Evolutionary conservation across 2,797 vertebrate genomes (phyloP).

Genomic region (Acrocephalus scirpaceus): DNA sequence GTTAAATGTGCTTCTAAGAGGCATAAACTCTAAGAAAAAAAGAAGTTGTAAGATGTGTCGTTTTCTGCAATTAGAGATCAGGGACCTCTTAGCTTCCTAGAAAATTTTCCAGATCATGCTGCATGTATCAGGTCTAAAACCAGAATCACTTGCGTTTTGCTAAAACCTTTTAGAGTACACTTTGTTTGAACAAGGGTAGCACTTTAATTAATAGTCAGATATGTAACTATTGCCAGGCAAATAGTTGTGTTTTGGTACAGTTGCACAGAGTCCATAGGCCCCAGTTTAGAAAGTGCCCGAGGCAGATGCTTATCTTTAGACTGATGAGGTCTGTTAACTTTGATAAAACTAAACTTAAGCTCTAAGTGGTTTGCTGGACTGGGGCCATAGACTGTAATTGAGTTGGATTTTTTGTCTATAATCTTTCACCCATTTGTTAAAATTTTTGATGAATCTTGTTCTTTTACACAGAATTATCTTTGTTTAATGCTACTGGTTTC

Average conservation of each 20-base stretch:
- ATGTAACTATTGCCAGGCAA: background rate
- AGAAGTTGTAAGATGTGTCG: background rate
- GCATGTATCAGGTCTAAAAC: background rate
- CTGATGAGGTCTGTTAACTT: constrained; percentile 39
- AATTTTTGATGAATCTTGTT: constrained; percentile 42
- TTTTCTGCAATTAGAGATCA: background rate
- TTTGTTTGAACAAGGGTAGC: background rate
- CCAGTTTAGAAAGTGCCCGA: background rate
- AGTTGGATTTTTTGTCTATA: constrained; percentile 48
- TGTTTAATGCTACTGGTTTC: constrained; percentile 56
- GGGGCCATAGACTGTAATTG: constrained; percentile 23
- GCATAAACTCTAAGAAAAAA: background rate
- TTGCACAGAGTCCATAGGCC: background rate
- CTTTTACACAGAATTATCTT: constrained; percentile 33
- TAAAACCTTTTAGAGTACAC: background rate
- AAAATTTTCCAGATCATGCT: background rate
- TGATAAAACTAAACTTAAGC: constrained; percentile 41
- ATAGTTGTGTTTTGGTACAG: background rate
- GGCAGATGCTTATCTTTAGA: constrained; percentile 55
- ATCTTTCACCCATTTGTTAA: constrained; percentile 29
- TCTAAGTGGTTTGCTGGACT: constrained; percentile 59
- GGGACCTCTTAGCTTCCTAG: background rate
- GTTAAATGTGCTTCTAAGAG: background rate
- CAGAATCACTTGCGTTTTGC: background rate
- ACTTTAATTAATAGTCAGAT: constrained; percentile 1